Percentiles rank a stretch among this genome's conserved stretches.
These are phyloP conservation scores for Desmophyllum pertusum DNA, from an alignment of 92 coral and sea anemone species.

Conservation along the genomic window DNA sequence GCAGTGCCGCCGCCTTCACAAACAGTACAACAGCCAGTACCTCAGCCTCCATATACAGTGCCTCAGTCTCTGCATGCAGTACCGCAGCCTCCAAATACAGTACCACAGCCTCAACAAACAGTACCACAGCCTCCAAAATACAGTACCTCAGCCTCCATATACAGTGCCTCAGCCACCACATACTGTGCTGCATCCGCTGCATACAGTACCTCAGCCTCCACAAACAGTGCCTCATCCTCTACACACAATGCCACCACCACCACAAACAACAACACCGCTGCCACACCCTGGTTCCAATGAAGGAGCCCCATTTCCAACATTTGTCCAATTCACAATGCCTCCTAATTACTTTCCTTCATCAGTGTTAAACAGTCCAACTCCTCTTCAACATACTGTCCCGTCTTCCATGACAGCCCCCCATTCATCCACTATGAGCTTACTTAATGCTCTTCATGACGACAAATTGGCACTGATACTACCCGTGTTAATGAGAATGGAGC, in stretches of 20 bases:
- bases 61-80: not conserved
- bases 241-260: not conserved
- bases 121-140: not conserved
- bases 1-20: not conserved
- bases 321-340: constrained; percentile 19
- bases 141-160: not conserved
- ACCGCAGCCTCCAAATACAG: not conserved
- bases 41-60: not conserved
- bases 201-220: not conserved
- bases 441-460: constrained; percentile 40
- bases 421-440: constrained; percentile 20
- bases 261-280: not conserved
- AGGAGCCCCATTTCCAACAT: constrained; percentile 14
- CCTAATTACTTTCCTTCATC: constrained; percentile 23
- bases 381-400: constrained; percentile 12
- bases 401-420: constrained; percentile 17
- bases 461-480: constrained; percentile 28
- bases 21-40: not conserved
- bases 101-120: not conserved
- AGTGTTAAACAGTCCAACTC: constrained; percentile 16
- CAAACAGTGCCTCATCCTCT: not conserved
- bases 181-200: not conserved
- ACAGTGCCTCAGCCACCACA: not conserved
- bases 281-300: not conserved
- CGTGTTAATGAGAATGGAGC: constrained; percentile 39